Base-by-base conservation (phyloP, 2,888 invertebrate species). In the Mycogona germanica region DNA sequence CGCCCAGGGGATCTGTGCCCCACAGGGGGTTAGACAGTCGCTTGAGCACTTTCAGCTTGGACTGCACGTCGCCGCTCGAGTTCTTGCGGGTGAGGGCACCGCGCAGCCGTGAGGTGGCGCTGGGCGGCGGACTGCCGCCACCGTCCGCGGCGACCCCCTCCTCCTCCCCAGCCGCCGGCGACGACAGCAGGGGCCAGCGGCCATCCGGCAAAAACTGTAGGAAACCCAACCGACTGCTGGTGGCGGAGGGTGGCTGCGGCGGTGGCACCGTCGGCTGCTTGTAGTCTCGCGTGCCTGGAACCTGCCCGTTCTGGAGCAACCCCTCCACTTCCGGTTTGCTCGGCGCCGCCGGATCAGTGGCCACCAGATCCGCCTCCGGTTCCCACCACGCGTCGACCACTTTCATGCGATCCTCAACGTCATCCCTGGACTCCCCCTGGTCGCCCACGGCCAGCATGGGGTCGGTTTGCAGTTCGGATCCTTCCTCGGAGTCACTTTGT, bases 21-120 rank as follows among this genome's bases (percentile, higher is more conserved):
- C 88, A 83, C 51, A 91, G 72, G 17, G 91, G 91, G 74, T 91
- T 88, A 1, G 89, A 89, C 57, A 92, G 79, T 63, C 89, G 79
- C 72, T 91, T 91, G 63, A 91, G 74, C 86, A 89, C 88, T 87
- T 91, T 66, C n/a, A 72, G 51, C 21, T 29, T 7, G 7, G 41
- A 19, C 19, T 41, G 40, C 14, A 19, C 37, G 14, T 51, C 51
- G 25, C 41, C 41, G 7, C 12, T 51, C 3, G 41, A 51, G 28
- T 51, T 40, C 28, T 51, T 51, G 9, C 51, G 21, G n/a, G 23
- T 26, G 23, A 41, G 28, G 28, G 41, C 14, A 5, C 3, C 21
- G 3, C 30, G 29, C 4, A 4, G 47, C 30, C 3, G 21, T n/a
- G 44, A 3, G n/a, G 35, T 32, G n/a, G n/a, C n/a, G n/a, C n/a